Evolutionary conservation across 2,113 vertebrate species (phyloP), one percentile per base, ranked within the genome.

Genomic region (rat (Rattus norvegicus)): DNA sequence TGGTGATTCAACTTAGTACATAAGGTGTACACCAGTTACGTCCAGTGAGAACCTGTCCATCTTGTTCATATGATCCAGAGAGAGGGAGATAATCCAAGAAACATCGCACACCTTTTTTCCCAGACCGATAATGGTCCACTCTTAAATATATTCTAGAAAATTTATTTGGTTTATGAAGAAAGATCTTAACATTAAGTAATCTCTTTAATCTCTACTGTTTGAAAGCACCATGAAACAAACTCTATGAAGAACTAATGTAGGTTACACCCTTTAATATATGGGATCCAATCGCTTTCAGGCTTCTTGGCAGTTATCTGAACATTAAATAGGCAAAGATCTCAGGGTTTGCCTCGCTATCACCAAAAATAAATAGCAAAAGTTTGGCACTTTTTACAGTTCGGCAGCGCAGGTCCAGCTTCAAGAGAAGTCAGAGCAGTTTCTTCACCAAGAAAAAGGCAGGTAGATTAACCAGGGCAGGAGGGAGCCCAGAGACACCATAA

Each of bases 361-460:
- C 95, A 96, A 97, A 97, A 96, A 87, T 72, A 93, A 97, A 93
- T 52, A 91, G 96, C 97, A 97, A 96, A 97, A 98, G 96, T 99
- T 98, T 98, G 97, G 98, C 98, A 98, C 98, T 96, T 98, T 98
- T 98, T 97, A 98, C 96, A 97, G 98, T 98, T 98, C 98, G 98
- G 98, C 97, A 98, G 98, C 73, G 97, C 97, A 98, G 98, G 97
- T 98, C 98, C 98, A 96, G 96, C 98, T 98, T 98, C 97, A 97
- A 98, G 98, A 98, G 97, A 98, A 98, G 98, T 98, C 98, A 36
- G 97, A 98, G 72, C 24, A 86, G 76, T 80, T 85, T 93, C 76
- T 90, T 90, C 81, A 61, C 24, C 52, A 80, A 88, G 67, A 73
- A 43, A 90, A 65, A 95, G 73, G 24, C 76, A 59, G 75, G 72